A percentile compares a stretch with the other conserved stretches of the same genome.
These are phyloP conservation scores for Lagenorhynchus albirostris DNA, from an alignment of 2,113 vertebrate species.

Conservation along the genomic window DNA sequence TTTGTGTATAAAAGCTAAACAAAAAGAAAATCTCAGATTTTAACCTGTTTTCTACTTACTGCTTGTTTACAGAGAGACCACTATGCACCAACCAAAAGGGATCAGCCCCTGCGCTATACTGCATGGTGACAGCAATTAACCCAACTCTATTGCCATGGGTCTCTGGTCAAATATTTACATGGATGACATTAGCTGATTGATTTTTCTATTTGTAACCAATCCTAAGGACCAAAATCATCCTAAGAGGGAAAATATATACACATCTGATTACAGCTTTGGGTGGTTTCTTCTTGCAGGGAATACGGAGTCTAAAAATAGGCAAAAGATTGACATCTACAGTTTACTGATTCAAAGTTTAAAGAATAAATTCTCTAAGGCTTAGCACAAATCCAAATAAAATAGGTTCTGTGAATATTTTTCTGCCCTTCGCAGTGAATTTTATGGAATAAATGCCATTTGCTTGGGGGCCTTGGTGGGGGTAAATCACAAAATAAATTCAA, in stretches of 20 bases:
- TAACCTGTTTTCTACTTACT: neutral
- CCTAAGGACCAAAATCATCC: neutral
- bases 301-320: neutral
- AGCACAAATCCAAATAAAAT: constrained; percentile 44
- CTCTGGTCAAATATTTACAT: neutral
- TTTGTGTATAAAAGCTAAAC: constrained; percentile 43
- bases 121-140: neutral
- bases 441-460: neutral
- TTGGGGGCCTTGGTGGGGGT: neutral
- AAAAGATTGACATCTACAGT: neutral
- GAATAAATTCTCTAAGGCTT: constrained; percentile 30
- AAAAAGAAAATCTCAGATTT: constrained; percentile 53
- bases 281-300: neutral
- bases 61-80: constrained; percentile 8
- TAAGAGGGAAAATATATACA: neutral
- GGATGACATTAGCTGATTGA: neutral
- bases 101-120: neutral
- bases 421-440: neutral
- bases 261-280: neutral
- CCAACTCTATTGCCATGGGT: neutral
- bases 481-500: constrained; percentile 32
- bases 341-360: constrained; percentile 10
- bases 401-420: neutral
- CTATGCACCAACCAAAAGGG: neutral
- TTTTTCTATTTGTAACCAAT: constrained; percentile 20